phyloP scores from a whole-genome alignment of 2,113 vertebrate species.

The Ictalurus punctatus region DNA sequence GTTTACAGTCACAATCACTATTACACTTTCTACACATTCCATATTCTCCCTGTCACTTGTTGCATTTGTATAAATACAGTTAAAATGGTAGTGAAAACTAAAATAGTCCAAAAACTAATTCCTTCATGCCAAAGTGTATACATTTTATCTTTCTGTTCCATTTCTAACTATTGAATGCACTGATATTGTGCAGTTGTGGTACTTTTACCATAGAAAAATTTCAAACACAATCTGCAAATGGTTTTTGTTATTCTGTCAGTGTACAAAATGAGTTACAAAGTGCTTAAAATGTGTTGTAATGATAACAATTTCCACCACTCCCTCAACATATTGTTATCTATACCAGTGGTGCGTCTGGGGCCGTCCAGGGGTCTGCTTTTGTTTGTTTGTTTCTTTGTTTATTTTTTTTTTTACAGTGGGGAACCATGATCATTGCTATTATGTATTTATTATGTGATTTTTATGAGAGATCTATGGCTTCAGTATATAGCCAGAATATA shows the following conservation, averaged over 20 bases:
- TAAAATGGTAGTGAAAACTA: not conserved
- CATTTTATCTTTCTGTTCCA: not conserved
- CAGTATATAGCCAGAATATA: not conserved
- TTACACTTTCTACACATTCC: not conserved
- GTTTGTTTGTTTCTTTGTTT: not conserved
- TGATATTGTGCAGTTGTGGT: not conserved
- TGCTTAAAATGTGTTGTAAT: not conserved
- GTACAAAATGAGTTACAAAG: not conserved
- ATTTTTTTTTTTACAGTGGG: not conserved
- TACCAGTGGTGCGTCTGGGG: not conserved
- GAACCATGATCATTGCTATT: not conserved
- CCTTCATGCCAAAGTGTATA: not conserved
- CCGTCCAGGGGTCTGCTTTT: not conserved
- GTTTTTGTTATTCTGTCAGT: not conserved
- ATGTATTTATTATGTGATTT: not conserved
- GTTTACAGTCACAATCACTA: not conserved
- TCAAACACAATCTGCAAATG: not conserved
- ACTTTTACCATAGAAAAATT: not conserved
- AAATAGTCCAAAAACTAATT: not conserved
- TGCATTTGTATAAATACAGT: not conserved
- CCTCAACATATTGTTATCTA: not conserved
- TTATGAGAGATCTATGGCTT: not conserved
- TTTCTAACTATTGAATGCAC: not conserved
- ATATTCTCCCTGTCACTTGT: not conserved
- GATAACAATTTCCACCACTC: not conserved